These are phyloP conservation scores for Cheilosia vulpina DNA, from an alignment of 2,888 invertebrate genomes.

Conservation along the genomic window DNA sequence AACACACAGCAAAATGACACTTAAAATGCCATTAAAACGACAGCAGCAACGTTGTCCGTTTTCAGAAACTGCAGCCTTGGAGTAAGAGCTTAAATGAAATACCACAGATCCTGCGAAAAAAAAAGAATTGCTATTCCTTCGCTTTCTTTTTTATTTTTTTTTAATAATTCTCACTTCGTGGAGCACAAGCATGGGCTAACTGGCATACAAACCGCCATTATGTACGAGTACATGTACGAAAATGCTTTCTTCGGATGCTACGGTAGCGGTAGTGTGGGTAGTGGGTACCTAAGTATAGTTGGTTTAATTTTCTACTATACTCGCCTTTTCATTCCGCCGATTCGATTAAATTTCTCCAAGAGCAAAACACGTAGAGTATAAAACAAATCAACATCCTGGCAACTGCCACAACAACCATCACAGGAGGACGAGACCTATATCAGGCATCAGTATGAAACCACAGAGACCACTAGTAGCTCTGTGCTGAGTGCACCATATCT, in stretches of 20 bases:
- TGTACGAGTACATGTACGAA: background rate
- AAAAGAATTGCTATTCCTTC: background rate
- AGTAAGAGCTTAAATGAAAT: slow-evolving; percentile 1
- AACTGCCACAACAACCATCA: slow-evolving; percentile 53
- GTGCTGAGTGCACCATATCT: slow-evolving; percentile 5
- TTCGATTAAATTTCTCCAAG: slow-evolving; percentile 54
- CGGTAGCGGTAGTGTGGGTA: background rate
- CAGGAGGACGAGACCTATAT: slow-evolving; percentile 29
- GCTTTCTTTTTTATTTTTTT: background rate
- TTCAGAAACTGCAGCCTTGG: background rate
- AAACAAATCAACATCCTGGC: slow-evolving; percentile 61
- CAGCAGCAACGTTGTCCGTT: background rate
- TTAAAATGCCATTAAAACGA: slow-evolving; percentile 46
- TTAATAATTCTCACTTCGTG: slow-evolving; percentile 8
- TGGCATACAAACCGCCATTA: background rate
- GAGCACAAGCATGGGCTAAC: background rate
- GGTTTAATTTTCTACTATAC: slow-evolving; percentile 25
- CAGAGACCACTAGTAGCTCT: slow-evolving; percentile 17
- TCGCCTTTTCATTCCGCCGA: slow-evolving; percentile 24
- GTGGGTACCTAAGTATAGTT: background rate
- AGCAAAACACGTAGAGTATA: slow-evolving; percentile 28
- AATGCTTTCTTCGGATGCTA: slow-evolving; percentile 16
- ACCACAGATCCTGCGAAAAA: slow-evolving; percentile 1
- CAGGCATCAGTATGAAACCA: slow-evolving; percentile 29
- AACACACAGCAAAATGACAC: slow-evolving; percentile 21